Evolutionary conservation across 2,797 vertebrate species (phyloP), one percentile per base, ranked within the genome.

Genomic region (Carcharodon carcharias): DNA sequence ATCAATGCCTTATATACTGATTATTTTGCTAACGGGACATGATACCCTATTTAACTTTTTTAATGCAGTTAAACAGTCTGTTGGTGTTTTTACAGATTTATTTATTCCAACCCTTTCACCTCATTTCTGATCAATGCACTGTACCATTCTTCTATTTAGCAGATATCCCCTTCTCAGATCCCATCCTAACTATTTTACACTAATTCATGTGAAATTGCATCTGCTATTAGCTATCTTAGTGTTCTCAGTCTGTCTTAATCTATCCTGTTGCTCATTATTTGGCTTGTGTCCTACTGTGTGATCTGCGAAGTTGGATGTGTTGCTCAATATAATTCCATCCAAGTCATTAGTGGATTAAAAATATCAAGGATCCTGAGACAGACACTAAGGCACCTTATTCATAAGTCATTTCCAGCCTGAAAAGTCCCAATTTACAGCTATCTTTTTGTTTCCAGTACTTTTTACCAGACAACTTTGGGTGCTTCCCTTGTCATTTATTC

Each of bases 331-430:
- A 92, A 63, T 92, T n/a, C 35, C 35, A 92, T 92, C 28, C 58
- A 92, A 92, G 58, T 35, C 56, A 61, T 91, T 91, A 91, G 58
- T 91, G 18, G 54, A 91, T 91, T 91, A 58, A 92, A 92, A 63
- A 63, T n/a, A 35, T 16, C 16, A 92, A 65, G 58, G 31, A 92
- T 9, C 16, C 31, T 16, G 7, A 92, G 56, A n/a, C 56, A 91
- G 56, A n/a, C 89, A 61, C 89, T 63, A 7, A 92, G 31, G 35
- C 58, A 65, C 89, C 89, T 40, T 92, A 21, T 16, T n/a, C n/a
- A 6, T 63, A 63, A 63, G 35, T 58, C 40, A n/a, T 31, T 40
- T n/a, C 89, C 61, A 63, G 35, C 58, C 89, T 92, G 58, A 92
- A 61, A 63, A 63, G 12, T 65, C 82, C 58, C 58, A 35, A 35